Percentiles rank a stretch among this genome's conserved stretches.
phyloP scores from a whole-genome alignment of 2,113 vertebrate genomes.

The Oncorhynchus gorbuscha region DNA sequence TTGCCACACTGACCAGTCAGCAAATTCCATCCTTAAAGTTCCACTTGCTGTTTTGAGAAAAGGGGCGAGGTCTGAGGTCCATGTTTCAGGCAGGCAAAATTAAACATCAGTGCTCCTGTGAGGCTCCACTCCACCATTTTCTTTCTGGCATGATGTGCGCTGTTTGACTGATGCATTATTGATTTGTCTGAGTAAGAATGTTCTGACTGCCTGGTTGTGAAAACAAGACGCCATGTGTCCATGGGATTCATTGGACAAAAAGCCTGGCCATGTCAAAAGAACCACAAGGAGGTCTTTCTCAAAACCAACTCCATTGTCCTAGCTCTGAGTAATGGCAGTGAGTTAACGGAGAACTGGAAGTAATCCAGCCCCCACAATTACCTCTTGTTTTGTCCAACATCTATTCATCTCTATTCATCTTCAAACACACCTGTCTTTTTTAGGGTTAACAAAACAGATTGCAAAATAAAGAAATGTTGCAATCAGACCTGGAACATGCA shows the following conservation, averaged over 20 bases:
- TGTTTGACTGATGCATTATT: not conserved
- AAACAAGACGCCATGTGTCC: not conserved
- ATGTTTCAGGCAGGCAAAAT: conserved; percentile 11
- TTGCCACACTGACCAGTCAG: conserved; percentile 67
- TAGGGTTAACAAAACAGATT: conserved; percentile 9
- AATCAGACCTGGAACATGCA: conserved; percentile 26
- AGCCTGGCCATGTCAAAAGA: too few species aligned
- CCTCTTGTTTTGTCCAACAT: conserved; percentile 6
- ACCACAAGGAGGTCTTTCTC: not conserved
- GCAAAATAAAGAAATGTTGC: conserved; percentile 4
- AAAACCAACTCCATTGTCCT: not conserved
- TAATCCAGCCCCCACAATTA: not conserved
- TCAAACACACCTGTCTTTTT: conserved; percentile 38
- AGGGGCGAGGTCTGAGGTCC: not conserved
- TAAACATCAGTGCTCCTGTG: conserved; percentile 2
- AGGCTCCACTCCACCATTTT: not conserved
- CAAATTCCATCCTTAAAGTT: conserved; percentile 54
- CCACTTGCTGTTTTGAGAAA: conserved; percentile 5
- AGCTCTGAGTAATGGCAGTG: not conserved
- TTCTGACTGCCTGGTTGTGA: too few species aligned
- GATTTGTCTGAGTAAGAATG: not conserved
- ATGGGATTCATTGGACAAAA: too few species aligned
- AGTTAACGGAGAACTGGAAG: not conserved
- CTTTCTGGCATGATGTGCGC: not conserved
- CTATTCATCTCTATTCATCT: conserved; percentile 25